phyloP scores from a whole-genome alignment of 2,797 vertebrate species.

The Galaxias olidus region DNA sequence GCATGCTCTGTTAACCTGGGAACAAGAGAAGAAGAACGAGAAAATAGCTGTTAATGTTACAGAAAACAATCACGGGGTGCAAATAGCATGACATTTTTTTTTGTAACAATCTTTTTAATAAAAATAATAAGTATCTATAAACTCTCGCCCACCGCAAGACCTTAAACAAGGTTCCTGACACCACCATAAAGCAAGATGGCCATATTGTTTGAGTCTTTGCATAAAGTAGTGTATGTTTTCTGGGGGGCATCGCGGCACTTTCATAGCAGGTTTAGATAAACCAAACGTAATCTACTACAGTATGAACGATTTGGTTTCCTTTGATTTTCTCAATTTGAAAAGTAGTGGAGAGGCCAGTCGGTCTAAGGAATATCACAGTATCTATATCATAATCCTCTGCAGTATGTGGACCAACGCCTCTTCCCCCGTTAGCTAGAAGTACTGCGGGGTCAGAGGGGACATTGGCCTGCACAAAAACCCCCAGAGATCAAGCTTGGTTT shows the following conservation, averaged over 20 bases:
- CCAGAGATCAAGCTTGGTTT: too few relatives aligned
- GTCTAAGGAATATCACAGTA: neutral
- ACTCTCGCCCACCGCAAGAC: constrained; percentile 16
- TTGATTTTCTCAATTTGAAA: too few relatives aligned
- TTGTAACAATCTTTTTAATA: too few relatives aligned
- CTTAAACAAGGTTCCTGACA: constrained; percentile 59
- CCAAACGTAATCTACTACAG: too few relatives aligned
- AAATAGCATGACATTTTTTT: too few relatives aligned
- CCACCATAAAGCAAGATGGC: constrained; percentile 32
- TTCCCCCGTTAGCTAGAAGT: constrained; percentile 11
- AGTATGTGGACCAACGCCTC: neutral
- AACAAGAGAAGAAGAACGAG: constrained; percentile 54
- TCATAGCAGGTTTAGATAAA: too few relatives aligned
- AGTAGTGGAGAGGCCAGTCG: too few relatives aligned
- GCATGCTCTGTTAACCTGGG: constrained; percentile 61
- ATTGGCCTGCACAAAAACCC: neutral
- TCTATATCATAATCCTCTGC: constrained; percentile 14
- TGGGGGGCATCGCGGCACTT: too few relatives aligned
- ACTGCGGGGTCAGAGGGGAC: constrained; percentile 11
- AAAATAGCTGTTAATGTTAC: neutral
- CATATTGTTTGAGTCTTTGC: too few relatives aligned
- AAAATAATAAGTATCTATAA: too few relatives aligned
- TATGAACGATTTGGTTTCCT: too few relatives aligned
- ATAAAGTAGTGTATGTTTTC: too few relatives aligned
- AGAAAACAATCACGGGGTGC: neutral